These are phyloP conservation scores for Myotis myotis DNA, from an alignment of 2,797 vertebrate species.

Conservation along the genomic window DNA sequence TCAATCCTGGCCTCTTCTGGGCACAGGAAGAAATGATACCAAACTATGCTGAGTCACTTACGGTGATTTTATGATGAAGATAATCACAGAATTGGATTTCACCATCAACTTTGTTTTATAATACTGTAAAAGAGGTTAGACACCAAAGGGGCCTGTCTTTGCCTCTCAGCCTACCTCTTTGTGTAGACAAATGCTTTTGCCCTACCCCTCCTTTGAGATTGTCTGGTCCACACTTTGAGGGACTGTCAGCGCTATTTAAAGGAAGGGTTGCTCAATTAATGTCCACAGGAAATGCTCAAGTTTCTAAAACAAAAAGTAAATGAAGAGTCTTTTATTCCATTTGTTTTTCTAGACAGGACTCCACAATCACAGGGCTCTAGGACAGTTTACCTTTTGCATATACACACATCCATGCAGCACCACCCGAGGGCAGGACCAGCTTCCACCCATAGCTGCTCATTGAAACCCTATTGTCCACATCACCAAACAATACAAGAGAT, in stretches of 20 bases:
- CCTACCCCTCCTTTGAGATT: background rate
- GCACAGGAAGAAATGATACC: constrained; percentile 80
- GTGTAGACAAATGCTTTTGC: constrained; percentile 66
- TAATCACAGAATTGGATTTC: constrained; percentile 67
- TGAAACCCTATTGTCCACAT: constrained; percentile 80
- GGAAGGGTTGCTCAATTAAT: constrained; percentile 84
- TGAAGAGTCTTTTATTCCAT: constrained; percentile 79
- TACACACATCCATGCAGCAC: constrained; percentile 57
- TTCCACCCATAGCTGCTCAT: constrained; percentile 76
- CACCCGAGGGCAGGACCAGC: constrained; percentile 73
- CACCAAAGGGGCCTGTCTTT: constrained; percentile 1
- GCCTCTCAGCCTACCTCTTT: background rate
- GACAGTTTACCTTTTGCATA: constrained; percentile 69
- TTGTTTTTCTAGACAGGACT: constrained; percentile 72
- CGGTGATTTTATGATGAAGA: constrained; percentile 73
- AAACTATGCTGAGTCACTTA: constrained; percentile 75
- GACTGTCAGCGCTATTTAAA: constrained; percentile 23
- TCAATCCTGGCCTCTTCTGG: constrained; percentile 81
- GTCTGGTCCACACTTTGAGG: constrained; percentile 40
- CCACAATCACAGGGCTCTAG: constrained; percentile 75
- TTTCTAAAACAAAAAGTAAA: constrained; percentile 82
- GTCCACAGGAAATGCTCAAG: constrained; percentile 77
- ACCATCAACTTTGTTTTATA: constrained; percentile 63
- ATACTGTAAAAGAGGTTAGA: constrained; percentile 57
- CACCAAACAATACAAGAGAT: constrained; percentile 76